Evolutionary conservation across 1,140 invertebrate genomes (phyloP), one percentile per base, ranked within the genome.

Genomic region (Eubasilissa regina): DNA sequence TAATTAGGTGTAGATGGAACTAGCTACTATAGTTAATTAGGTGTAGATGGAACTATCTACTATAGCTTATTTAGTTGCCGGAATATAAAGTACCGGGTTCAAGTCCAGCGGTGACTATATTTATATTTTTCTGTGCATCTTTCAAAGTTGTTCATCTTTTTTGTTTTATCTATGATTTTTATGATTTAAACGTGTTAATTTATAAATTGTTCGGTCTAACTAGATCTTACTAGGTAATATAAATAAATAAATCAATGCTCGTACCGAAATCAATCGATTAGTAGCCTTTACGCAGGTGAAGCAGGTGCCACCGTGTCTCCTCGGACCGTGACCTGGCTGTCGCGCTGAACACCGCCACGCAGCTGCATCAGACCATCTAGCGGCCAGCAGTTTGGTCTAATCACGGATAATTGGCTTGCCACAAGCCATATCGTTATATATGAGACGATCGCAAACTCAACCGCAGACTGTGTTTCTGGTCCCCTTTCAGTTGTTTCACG

Each of bases 261-360:
- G 43, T 68, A 68, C 64, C 44, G 15, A 68, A 47, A 17, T 19
- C 13, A 68, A 68, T 68, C 64, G 64, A 68, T 68, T 68, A 48
- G 1, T 13, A 12, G n/a, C n/a, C n/a, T n/a, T 64, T 15, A 68
- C 44, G 64, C 64, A 68, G 64, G 43, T 68, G 64, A 47, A 19
- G 21, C 43, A 68, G 64, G 64, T 68, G 64, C 15, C 60, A 17
- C n/a, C 7, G 8, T 15, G n/a, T 58, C 55, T 58, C 17, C 48
- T n/a, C 55, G 12, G 19, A 64, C 19, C 64, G 64, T 68, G 64
- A 68, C 64, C 9, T n/a, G n/a, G n/a, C 15, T 47, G 64, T 62
- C 58, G 58, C 58, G 17, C 58, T 15, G 19, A n/a, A 55, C n/a
- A 55, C n/a, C n/a, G 25, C 25, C 25, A 6, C 11, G 48, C 48